phyloP scores from a whole-genome alignment of 2,113 vertebrate species.

The Mesocricetus auratus region DNA sequence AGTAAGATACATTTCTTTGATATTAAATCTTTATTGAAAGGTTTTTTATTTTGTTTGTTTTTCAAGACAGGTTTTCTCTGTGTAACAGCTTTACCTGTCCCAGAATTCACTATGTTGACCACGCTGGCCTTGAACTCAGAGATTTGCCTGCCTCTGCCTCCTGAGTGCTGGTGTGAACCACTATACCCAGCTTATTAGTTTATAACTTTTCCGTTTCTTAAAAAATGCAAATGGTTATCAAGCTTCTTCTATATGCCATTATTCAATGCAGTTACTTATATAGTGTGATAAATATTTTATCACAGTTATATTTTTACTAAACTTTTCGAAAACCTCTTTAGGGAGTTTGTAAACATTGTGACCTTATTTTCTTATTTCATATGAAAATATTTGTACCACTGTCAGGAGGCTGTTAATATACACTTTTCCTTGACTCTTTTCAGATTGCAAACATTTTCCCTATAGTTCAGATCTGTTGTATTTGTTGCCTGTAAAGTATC shows the following conservation, averaged over 20 bases:
- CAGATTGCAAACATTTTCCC: slow-evolving; percentile 6
- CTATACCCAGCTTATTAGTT: neutral
- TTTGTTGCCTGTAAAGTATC: slow-evolving; percentile 24
- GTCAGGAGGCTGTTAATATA: neutral
- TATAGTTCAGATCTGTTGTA: slow-evolving; percentile 25
- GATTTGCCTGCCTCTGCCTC: neutral
- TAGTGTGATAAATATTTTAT: neutral
- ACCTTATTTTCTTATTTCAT: neutral
- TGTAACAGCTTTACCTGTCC: neutral
- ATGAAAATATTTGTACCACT: neutral
- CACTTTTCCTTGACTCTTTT: neutral
- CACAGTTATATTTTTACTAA: neutral
- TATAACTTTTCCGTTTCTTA: slow-evolving; percentile 23
- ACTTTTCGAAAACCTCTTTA: neutral
- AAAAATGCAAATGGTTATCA: neutral
- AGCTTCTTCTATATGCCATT: neutral
- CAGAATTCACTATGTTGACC: neutral
- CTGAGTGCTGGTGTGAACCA: neutral
- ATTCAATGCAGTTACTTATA: neutral
- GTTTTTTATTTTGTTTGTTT: neutral
- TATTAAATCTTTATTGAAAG: slow-evolving; percentile 28
- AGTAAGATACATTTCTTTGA: slow-evolving; percentile 2
- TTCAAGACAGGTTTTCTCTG: neutral
- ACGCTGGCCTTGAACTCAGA: neutral
- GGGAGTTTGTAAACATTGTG: neutral